Evolutionary conservation across 2,797 vertebrate species (phyloP).

Genomic region (Sebastiscus tertius): DNA sequence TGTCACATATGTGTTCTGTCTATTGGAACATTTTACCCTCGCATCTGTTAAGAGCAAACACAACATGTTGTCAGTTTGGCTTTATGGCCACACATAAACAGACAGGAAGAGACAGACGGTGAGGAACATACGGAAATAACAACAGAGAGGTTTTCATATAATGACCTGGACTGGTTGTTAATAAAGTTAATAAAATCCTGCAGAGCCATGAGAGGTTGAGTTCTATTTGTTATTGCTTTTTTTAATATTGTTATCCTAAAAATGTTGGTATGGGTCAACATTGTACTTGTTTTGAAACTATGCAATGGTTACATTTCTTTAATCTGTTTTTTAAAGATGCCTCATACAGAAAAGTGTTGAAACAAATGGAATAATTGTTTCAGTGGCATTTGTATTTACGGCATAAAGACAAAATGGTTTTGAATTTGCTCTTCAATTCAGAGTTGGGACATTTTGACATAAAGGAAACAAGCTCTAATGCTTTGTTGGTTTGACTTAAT

Average conservation of each 20-base stretch:
- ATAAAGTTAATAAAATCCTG: background rate
- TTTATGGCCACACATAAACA: background rate
- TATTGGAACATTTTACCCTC: background rate
- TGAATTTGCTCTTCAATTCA: background rate
- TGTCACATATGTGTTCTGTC: background rate
- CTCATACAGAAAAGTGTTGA: background rate
- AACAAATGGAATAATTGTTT: background rate
- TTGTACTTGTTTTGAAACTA: background rate
- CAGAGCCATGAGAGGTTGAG: background rate
- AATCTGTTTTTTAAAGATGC: background rate
- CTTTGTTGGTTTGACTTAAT: background rate
- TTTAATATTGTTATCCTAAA: background rate
- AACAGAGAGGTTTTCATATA: background rate
- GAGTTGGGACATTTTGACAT: background rate
- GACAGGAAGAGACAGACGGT: background rate
- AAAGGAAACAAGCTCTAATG: background rate
- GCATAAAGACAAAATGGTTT: background rate
- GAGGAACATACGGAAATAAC: background rate
- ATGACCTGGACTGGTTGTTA: background rate
- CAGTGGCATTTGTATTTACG: background rate
- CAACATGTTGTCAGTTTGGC: background rate
- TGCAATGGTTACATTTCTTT: background rate
- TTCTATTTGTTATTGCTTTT: background rate
- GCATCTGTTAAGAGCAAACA: slow-evolving; percentile 16
- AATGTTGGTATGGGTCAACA: background rate